Evolutionary conservation across 2,888 invertebrate species (phyloP).

Genomic region (Buathra laborator): DNA sequence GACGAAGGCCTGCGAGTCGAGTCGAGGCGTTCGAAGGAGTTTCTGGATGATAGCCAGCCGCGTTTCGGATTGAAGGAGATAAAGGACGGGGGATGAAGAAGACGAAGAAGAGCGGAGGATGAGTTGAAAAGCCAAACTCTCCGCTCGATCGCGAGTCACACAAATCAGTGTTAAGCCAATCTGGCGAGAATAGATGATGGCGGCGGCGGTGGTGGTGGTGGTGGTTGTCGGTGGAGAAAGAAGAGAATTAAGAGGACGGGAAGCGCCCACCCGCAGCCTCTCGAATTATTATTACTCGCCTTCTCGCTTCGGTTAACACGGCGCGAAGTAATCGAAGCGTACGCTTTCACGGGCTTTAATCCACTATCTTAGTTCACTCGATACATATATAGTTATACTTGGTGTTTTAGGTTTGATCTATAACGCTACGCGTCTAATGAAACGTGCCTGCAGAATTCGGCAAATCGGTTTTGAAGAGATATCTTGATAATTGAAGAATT

Average conservation of each 20-base stretch:
- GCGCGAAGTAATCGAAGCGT: conserved; percentile 59
- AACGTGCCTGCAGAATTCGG: conserved; percentile 27
- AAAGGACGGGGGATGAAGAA: conserved; percentile 8
- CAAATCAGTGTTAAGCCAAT: conserved; percentile 62
- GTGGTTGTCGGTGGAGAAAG: background rate
- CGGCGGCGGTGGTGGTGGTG: conserved; percentile 1
- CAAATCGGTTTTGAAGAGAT: conserved; percentile 17
- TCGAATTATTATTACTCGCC: conserved; percentile 57
- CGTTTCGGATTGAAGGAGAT: background rate
- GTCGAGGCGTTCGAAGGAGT: conserved; percentile 5
- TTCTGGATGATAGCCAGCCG: conserved; percentile 39
- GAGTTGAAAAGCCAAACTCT: conserved; percentile 27
- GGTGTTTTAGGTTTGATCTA: conserved; percentile 8
- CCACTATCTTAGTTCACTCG: background rate
- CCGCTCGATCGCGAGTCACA: conserved; percentile 43
- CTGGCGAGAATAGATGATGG: conserved; percentile 49
- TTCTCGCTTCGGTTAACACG: conserved; percentile 40
- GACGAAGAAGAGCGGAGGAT: background rate
- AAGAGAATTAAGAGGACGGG: conserved; percentile 9
- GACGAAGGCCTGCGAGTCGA: conserved; percentile 4
- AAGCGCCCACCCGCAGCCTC: conserved; percentile 49
- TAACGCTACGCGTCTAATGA: conserved; percentile 47
- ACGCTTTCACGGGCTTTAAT: conserved; percentile 29
- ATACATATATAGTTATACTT: conserved; percentile 9
- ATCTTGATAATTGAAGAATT: background rate